phyloP scores from a whole-genome alignment of 2,797 vertebrate species.

The Coregonus ussuriensis region DNA sequence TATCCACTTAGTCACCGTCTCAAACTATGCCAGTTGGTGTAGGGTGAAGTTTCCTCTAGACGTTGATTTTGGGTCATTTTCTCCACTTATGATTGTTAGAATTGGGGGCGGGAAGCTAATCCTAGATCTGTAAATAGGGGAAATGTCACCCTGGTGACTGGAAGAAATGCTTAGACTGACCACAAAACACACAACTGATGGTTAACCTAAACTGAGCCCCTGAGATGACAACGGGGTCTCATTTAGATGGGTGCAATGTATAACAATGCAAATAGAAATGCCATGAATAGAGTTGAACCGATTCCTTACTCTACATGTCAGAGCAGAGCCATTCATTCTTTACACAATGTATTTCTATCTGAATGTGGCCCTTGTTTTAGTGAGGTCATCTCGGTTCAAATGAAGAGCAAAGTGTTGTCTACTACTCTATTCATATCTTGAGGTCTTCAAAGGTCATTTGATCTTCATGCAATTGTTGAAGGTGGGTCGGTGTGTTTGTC shows the following conservation, averaged over 20 bases:
- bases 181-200: not conserved
- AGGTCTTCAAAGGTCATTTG: too few relatives aligned
- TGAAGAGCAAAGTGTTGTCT: too few relatives aligned
- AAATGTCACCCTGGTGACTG: not conserved
- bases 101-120: not conserved
- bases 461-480: too few relatives aligned
- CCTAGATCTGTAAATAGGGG: not conserved
- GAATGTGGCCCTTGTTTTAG: too few relatives aligned
- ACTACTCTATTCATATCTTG: too few relatives aligned
- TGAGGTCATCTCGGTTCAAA: too few relatives aligned
- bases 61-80: not conserved
- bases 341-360: too few relatives aligned
- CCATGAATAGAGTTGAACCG: not conserved
- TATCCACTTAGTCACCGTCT: not conserved
- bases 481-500: not conserved
- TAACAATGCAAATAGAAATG: not conserved
- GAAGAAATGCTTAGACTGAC: conserved; percentile 1
- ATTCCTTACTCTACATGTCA: not conserved
- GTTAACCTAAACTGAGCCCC: not conserved
- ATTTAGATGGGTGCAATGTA: not conserved
- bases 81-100: not conserved
- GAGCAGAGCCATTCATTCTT: too few relatives aligned
- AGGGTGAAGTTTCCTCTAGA: not conserved
- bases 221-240: not conserved
- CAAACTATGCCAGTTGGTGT: not conserved